Base-by-base conservation (phyloP, 2,888 invertebrate species). In the Pollenia griseotomentosa region DNA sequence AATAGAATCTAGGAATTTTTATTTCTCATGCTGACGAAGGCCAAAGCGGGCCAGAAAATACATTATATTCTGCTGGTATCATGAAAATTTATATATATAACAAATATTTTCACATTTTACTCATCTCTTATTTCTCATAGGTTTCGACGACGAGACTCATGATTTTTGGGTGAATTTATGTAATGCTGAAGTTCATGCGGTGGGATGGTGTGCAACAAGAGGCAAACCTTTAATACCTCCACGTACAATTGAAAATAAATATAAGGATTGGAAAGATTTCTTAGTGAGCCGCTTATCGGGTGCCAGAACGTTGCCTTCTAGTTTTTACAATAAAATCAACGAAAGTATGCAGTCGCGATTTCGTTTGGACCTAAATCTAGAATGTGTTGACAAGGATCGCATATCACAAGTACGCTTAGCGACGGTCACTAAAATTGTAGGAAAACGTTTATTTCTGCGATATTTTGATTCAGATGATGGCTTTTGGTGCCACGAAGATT, bases 151-250 rank as follows among this genome's bases (percentile, higher is more conserved):
- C 92, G 95, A 96, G 81, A 96, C 96, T 42, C 97, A 97, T 93
- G 99, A 99, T 93, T 99, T 99, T 93, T 99, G 99, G 99, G 97
- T 99, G 7, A 98, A 98, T 90, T 94, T 99, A 71, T 98, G 98
- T 93, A 97, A 97, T 85, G 96, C 97, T 23, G 97, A 97, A 92
- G 97, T 99, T n/a, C 98, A 99, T 94, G 98, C 98, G 16, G 98
- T 99, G 6, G 99, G 99, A 8, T 99, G 99, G 99, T 99, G 99
- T 94, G 99, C 99, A 5, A 97, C 98, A 0, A 95, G 98, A 86
- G 98, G 98, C 46, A 98, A 98, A 92, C 98, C 98, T 2, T 94
- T 99, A 10, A 98, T 99, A 93, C 99, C 99, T 19, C 99, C 99
- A 12, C 96, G 96, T 93, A 97, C 96, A 81, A 98, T 99, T 91